Evolutionary conservation across 2,888 invertebrate species (phyloP), one percentile per base, ranked within the genome.

Genomic region (Drosophila setosimentum): DNA sequence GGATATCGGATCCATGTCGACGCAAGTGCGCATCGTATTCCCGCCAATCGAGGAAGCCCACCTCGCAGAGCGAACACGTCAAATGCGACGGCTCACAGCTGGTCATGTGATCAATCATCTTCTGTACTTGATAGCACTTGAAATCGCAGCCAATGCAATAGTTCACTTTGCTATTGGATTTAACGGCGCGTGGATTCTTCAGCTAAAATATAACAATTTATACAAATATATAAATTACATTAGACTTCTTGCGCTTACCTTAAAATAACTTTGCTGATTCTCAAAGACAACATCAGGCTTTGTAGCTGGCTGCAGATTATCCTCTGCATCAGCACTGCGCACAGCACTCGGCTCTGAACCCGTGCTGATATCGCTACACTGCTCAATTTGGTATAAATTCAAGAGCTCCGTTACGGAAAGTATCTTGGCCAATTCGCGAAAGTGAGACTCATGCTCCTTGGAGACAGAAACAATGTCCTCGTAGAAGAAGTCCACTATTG

Each of bases 71-170:
- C 0, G 92, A 92, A 49, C 92, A 93, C 0, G 91, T 92, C 1
- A 92, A 76, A 63, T 93, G 92, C 0, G 92, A 89, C 2, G 88
- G 83, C 35, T 91, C 87, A 27, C 93, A 92, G 18, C 76, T 89
- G 10, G 82, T 84, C 90, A 93, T 90, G 67, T 93, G 93, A 4
- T 82, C 75, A 33, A 93, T 91, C 93, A 93, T 92, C 53, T 93
- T 93, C 18, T 91, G 91, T 5, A 93, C 93, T 64, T 92, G 93
- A 54, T 93, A 93, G 68, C 93, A 93, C 68, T 93, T 93, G 51
- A 91, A 93, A 50, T 92, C 91, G 59, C 93, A 93, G 3, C 91
- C 92, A 64, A 93, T 91, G 68, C 93, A 93, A 29, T 92, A 92
- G 71, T 93, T 93, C n/a, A 92, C 91, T 84, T 93, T 93, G 37